Evolutionary conservation across 1,140 invertebrate genomes (phyloP).

Genomic region (Frieseomelitta varia): DNA sequence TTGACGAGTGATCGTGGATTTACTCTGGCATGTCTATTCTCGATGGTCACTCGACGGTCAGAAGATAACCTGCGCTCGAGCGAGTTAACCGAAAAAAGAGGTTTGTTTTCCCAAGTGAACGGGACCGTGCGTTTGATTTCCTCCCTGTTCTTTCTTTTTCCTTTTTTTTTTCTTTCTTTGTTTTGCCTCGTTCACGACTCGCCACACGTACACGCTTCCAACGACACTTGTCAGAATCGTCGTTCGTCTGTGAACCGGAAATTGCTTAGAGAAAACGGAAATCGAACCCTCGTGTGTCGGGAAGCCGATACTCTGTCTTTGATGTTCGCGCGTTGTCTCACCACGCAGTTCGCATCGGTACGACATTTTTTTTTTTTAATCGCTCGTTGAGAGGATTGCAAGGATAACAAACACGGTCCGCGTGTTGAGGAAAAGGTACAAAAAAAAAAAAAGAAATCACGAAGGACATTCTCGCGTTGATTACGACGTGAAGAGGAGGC

Average conservation of each 20-base stretch:
- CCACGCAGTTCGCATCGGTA: neutral
- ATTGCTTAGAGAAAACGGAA: slow-evolving; percentile 35
- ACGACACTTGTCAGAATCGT: neutral
- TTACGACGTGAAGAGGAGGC: too few species aligned
- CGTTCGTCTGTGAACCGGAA: slow-evolving; percentile 50
- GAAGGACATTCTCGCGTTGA: neutral
- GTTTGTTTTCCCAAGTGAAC: slow-evolving; percentile 26
- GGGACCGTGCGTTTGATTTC: slow-evolving; percentile 7
- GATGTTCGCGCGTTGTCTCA: neutral
- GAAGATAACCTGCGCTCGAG: slow-evolving; percentile 48
- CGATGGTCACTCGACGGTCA: slow-evolving; percentile 18
- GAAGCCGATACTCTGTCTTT: slow-evolving; percentile 27
- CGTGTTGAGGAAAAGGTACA: too few species aligned
- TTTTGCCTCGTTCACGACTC: neutral
- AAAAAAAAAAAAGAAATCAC: neutral
- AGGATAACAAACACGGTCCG: too few species aligned
- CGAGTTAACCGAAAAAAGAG: slow-evolving; percentile 22
- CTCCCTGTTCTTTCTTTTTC: too few species aligned
- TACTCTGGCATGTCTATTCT: slow-evolving; percentile 5
- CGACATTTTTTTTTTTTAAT: too few species aligned
- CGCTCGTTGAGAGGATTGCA: neutral
- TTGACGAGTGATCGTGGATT: slow-evolving; percentile 33
- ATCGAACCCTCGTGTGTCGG: slow-evolving; percentile 17
- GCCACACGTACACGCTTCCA: neutral
- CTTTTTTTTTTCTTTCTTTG: neutral